These are phyloP conservation scores for Gnatocerus cornutus DNA, from an alignment of 2,888 invertebrate species.

Conservation along the genomic window DNA sequence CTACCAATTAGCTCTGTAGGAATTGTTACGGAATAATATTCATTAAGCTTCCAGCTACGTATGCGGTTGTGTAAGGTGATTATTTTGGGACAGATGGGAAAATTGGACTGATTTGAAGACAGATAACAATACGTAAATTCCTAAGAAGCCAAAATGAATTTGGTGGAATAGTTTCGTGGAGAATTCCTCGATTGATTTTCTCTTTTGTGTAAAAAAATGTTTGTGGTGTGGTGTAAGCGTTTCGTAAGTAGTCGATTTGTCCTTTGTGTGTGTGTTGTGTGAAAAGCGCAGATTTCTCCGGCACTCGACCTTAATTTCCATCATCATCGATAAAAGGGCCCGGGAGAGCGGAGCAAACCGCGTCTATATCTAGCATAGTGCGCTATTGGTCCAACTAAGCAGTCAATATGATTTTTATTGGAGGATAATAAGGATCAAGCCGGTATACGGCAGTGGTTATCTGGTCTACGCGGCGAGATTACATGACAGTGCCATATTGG, in stretches of 20 bases:
- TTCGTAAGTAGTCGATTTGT: constrained; percentile 24
- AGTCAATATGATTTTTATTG: constrained; percentile 59
- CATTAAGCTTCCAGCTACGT: constrained; percentile 20
- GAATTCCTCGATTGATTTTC: neutral
- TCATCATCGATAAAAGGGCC: constrained; percentile 43
- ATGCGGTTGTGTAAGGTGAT: constrained; percentile 23
- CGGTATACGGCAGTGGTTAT: constrained; percentile 35
- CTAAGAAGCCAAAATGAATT: constrained; percentile 18
- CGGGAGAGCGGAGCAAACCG: constrained; percentile 24
- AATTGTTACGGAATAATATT: constrained; percentile 24
- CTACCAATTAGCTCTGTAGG: constrained; percentile 21
- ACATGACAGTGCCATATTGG: constrained; percentile 67
- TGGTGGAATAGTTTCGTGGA: neutral
- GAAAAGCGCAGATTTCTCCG: constrained; percentile 31
- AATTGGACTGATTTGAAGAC: constrained; percentile 12
- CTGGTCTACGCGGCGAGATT: constrained; percentile 56
- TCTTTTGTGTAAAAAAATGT: too few species aligned
- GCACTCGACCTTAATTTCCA: constrained; percentile 45
- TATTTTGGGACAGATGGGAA: constrained; percentile 28
- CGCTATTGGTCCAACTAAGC: constrained; percentile 55
- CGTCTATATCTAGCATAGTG: constrained; percentile 31
- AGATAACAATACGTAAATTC: constrained; percentile 27
- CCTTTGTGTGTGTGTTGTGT: constrained; percentile 19
- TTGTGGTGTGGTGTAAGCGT: constrained; percentile 5
- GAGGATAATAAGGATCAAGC: constrained; percentile 57